Evolutionary conservation across 2,797 vertebrate species (phyloP).

Genomic region (Champsocephalus gunnari): DNA sequence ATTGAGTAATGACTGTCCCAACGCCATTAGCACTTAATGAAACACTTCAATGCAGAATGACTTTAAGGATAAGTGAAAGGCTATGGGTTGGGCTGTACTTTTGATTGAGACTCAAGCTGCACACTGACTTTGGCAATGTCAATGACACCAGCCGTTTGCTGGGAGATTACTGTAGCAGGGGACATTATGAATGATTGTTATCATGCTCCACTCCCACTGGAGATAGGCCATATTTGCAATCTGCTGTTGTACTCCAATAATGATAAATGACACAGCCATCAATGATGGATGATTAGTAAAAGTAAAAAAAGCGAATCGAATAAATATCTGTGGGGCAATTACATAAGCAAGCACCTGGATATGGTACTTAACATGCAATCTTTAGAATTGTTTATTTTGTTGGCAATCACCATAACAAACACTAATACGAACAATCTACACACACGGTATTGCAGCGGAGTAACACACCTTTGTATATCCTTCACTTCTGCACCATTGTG

Average conservation of each 20-base stretch:
- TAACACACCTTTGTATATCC: neutral
- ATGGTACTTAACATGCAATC: constrained; percentile 1
- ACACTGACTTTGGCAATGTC: constrained; percentile 51
- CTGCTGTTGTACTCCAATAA: constrained; percentile 47
- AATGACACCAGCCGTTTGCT: constrained; percentile 34
- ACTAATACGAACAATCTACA: neutral
- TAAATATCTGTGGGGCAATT: constrained; percentile 21
- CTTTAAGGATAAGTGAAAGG: neutral
- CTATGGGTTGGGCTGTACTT: neutral
- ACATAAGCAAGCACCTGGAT: constrained; percentile 11
- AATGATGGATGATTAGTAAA: constrained; percentile 37
- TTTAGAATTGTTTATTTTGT: neutral
- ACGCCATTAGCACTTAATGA: neutral
- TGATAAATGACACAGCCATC: constrained; percentile 44
- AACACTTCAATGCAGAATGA: constrained; percentile 1
- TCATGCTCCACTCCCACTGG: constrained; percentile 40
- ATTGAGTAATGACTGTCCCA: neutral
- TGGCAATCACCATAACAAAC: constrained; percentile 9
- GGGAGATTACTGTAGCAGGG: constrained; percentile 9
- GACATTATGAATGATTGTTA: constrained; percentile 51
- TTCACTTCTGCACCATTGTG: neutral
- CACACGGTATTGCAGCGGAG: neutral
- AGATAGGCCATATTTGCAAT: constrained; percentile 55
- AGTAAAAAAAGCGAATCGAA: constrained; percentile 26
- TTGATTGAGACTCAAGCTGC: constrained; percentile 10